phyloP scores from a whole-genome alignment of 2,797 vertebrate species.

The Lycodopsis pacificus region DNA sequence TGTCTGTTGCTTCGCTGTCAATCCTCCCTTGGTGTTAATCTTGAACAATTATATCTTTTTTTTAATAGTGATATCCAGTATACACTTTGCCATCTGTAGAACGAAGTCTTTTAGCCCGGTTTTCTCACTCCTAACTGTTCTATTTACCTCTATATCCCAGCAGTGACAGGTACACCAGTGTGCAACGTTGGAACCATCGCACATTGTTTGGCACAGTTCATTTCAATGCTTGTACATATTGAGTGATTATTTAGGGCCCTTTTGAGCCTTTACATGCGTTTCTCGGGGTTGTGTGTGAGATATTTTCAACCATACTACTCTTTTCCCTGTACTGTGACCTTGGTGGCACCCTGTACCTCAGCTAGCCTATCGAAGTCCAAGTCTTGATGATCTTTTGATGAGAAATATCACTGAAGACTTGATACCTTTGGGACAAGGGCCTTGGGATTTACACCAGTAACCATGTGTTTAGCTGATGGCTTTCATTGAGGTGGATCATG shows the following conservation, averaged over 20 bases:
- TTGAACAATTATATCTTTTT: slow-evolving; percentile 35
- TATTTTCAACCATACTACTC: slow-evolving; percentile 62
- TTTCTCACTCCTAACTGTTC: slow-evolving; percentile 48
- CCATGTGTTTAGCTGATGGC: slow-evolving; percentile 71
- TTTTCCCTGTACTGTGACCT: slow-evolving; percentile 62
- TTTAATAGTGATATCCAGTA: slow-evolving; percentile 42
- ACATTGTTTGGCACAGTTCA: slow-evolving; percentile 49
- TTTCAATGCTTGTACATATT: slow-evolving; percentile 70
- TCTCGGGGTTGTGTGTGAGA: slow-evolving; percentile 46
- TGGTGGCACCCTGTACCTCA: slow-evolving; percentile 61
- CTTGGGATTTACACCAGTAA: slow-evolving; percentile 59
- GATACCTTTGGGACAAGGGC: slow-evolving; percentile 59
- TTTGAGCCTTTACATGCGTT: slow-evolving; percentile 61
- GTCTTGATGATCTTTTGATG: slow-evolving; percentile 55
- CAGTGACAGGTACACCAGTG: slow-evolving; percentile 58
- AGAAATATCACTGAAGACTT: slow-evolving; percentile 51
- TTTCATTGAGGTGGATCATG: slow-evolving; percentile 72
- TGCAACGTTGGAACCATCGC: slow-evolving; percentile 51
- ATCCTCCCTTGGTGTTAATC: slow-evolving; percentile 53
- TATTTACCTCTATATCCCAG: slow-evolving; percentile 37
- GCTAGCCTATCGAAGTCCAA: slow-evolving; percentile 51
- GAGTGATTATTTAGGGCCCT: slow-evolving; percentile 65
- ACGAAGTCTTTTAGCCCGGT: slow-evolving; percentile 27
- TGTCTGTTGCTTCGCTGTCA: slow-evolving; percentile 53
- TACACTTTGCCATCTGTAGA: slow-evolving; percentile 53